Evolutionary conservation across 2,888 invertebrate species (phyloP).

Genomic region (Trypoxylon attenuatum): DNA sequence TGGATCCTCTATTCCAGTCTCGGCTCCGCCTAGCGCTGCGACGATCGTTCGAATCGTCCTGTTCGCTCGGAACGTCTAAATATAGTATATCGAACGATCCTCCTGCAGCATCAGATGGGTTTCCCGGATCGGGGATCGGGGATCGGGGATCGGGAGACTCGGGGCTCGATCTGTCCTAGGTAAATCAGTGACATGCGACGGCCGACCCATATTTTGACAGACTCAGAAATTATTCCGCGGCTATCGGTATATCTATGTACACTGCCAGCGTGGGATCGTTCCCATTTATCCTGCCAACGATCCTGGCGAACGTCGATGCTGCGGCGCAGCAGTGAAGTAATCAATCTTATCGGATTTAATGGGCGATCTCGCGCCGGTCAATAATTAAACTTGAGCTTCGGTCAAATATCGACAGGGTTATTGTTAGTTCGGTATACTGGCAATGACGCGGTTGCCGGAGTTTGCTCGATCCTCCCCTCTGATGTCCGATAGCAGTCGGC

Average conservation of each 20-base stretch:
- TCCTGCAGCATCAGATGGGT: too few relatives aligned
- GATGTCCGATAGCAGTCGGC: too few relatives aligned
- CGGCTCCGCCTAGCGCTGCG: slow-evolving; percentile 5
- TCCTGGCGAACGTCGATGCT: slow-evolving; percentile 38
- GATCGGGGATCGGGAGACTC: slow-evolving; percentile 8
- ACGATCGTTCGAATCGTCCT: slow-evolving; percentile 25
- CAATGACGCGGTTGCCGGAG: too few relatives aligned
- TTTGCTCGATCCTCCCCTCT: too few relatives aligned
- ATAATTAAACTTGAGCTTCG: slow-evolving; percentile 20
- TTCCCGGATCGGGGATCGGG: too few relatives aligned
- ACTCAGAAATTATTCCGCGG: slow-evolving; percentile 53
- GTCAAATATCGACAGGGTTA: slow-evolving; percentile 22
- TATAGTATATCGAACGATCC: slow-evolving; percentile 43
- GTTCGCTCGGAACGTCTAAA: slow-evolving; percentile 44
- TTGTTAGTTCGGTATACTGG: too few relatives aligned
- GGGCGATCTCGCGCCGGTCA: slow-evolving; percentile 35
- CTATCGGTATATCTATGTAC: slow-evolving; percentile 41
- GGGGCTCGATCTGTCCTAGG: slow-evolving; percentile 3
- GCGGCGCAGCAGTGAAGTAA: slow-evolving; percentile 32
- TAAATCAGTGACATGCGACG: slow-evolving; percentile 42
- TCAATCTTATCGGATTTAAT: slow-evolving; percentile 47
- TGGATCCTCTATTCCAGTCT: slow-evolving; percentile 33
- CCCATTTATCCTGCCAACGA: slow-evolving; percentile 7
- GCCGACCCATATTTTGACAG: slow-evolving; percentile 51
- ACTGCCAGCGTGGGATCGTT: slow-evolving; percentile 6